Conservation (phyloP, 2,888 invertebrate species). For the Acanthosepion esculentum region DNA sequence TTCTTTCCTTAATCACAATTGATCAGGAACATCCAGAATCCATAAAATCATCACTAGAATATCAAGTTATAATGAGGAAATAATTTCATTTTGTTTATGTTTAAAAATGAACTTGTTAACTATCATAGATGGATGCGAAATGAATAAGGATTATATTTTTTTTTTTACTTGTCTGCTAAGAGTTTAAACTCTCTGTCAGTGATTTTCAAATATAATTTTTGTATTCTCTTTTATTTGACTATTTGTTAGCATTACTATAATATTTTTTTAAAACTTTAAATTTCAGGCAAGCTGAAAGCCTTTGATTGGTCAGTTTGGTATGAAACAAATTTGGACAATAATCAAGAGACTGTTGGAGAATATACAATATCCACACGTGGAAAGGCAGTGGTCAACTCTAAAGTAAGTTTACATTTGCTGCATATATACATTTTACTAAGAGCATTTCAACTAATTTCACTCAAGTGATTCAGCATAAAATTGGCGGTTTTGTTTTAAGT, state of each 20-base stretch:
- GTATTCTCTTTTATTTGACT: not conserved
- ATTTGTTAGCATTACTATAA: not conserved
- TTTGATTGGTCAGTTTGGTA: slow-evolving; percentile 43
- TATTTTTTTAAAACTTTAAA: not conserved
- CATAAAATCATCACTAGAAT: too few relatives aligned
- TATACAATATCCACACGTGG: slow-evolving; percentile 52
- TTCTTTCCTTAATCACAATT: too few relatives aligned
- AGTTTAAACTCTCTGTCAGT: not conserved
- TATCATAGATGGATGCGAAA: not conserved
- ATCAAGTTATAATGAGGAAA: too few relatives aligned
- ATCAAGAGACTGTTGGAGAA: not conserved
- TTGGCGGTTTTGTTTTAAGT: too few relatives aligned
- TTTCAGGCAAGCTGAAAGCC: not conserved
- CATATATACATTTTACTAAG: too few relatives aligned
- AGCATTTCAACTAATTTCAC: too few relatives aligned
- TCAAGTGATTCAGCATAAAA: too few relatives aligned
- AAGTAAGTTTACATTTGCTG: slow-evolving; percentile 52
- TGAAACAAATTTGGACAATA: not conserved
- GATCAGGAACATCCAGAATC: too few relatives aligned
- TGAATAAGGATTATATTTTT: not conserved
- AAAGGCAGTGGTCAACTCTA: slow-evolving; percentile 59
- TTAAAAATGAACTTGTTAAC: too few relatives aligned
- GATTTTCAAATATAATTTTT: not conserved
- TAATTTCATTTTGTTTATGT: too few relatives aligned
- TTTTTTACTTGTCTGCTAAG: too few relatives aligned